Evolutionary conservation across 2,113 vertebrate genomes (phyloP).

Genomic region (Sclerurus mexicanus): DNA sequence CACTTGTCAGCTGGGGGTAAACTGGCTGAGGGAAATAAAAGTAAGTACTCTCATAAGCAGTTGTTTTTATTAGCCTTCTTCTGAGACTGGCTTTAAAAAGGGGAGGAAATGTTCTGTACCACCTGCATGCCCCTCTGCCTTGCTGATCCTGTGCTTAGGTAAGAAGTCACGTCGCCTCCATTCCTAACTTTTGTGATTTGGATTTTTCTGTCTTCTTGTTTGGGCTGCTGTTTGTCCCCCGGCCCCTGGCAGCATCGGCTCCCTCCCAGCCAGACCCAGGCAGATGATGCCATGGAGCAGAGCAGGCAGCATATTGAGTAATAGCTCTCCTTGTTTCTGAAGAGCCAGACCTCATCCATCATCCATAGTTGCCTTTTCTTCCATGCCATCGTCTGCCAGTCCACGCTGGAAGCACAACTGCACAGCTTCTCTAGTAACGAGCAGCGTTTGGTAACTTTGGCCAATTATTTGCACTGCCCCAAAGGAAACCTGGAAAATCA

Average conservation of each 20-base stretch:
- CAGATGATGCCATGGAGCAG: not conserved
- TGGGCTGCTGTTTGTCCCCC: not conserved
- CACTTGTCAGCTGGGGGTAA: not conserved
- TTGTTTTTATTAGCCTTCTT: not conserved
- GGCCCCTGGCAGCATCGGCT: not conserved
- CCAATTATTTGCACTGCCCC: slow-evolving; percentile 42
- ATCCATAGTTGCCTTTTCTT: not conserved
- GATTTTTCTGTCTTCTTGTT: not conserved
- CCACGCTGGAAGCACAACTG: not conserved
- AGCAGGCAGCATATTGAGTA: not conserved
- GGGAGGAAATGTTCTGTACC: not conserved
- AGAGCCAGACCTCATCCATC: not conserved
- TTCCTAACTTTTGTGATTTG: not conserved
- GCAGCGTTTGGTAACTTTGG: not conserved
- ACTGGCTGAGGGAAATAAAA: not conserved
- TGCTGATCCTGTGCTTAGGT: not conserved
- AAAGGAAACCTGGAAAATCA: not conserved
- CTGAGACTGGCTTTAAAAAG: not conserved
- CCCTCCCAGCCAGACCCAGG: not conserved
- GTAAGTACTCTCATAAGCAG: not conserved
- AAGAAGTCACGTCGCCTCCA: not conserved
- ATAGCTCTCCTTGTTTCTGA: not conserved
- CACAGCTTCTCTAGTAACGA: not conserved
- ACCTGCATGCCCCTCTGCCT: not conserved
- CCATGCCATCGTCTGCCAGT: not conserved